Percentiles rank a stretch among this genome's conserved stretches.
These are phyloP conservation scores for Plumapathes pennacea DNA, from an alignment of 92 coral and sea anemone genomes.

Conservation along the genomic window DNA sequence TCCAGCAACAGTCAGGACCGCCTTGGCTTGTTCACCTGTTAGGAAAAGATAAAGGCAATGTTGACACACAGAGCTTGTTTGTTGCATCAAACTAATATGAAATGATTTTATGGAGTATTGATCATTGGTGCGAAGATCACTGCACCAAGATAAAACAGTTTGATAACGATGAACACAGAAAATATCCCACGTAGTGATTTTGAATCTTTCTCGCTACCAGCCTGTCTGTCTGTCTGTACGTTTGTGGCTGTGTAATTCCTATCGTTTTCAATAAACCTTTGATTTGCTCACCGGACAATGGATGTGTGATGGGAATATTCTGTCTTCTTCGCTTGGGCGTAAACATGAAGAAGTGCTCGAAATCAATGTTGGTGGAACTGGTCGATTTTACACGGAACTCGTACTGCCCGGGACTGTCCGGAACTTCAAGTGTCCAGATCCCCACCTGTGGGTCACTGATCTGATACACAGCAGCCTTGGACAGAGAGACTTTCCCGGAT, in stretches of 20 bases:
- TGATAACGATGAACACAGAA: no score
- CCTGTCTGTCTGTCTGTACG: no score
- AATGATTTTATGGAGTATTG: no score
- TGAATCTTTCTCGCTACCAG: no score
- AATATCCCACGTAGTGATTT: no score
- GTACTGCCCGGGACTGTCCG: slow-evolving; percentile 51
- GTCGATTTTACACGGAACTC: slow-evolving; percentile 69
- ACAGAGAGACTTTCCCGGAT: slow-evolving; percentile 56
- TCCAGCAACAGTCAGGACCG: slow-evolving; percentile 76
- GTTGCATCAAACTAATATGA: no score
- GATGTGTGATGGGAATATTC: slow-evolving; percentile 63
- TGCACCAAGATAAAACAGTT: no score
- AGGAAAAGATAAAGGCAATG: background rate
- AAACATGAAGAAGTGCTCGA: slow-evolving; percentile 55
- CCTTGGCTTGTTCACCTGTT: slow-evolving; percentile 51
- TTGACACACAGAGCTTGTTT: no score
- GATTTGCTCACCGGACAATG: slow-evolving; percentile 75
- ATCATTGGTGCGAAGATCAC: no score
- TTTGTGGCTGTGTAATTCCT: no score
- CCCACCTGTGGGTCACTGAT: slow-evolving; percentile 65
- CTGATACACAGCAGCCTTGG: slow-evolving; percentile 60
- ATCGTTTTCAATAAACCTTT: no score
- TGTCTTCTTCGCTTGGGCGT: slow-evolving; percentile 8
- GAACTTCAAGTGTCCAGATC: slow-evolving; percentile 70
- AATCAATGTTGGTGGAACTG: slow-evolving; percentile 76